Evolutionary conservation across 2,113 vertebrate species (phyloP), one percentile per base, ranked within the genome.

Genomic region (Actenoides hombroni): DNA sequence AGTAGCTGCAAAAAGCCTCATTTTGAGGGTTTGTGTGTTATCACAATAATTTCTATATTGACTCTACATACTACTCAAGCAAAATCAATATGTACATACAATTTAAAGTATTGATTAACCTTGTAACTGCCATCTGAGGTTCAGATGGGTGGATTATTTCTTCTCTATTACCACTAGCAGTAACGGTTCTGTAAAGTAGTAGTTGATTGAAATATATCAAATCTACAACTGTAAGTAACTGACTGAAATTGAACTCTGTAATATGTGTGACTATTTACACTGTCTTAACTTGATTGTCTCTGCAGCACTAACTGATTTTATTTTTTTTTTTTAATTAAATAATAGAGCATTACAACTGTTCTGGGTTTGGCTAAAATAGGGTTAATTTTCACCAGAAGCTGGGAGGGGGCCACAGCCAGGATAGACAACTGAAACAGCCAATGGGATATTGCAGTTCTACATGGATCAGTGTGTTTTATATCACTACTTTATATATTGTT

Each of bases 91-190:
- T 33, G 13, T 63, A 87, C 70, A 71, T 95, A 64, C 64, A 84
- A 88, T 94, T 94, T 94, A 61, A 95, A 90, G 89, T 94, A 96
- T 71, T 86, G 92, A 94, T 95, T 96, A 91, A 78, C 53, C 53
- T 90, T 88, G 69, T 95, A 96, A 92, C 77, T 92, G 73, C 65
- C 51, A 94, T 95, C 61, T 91, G 69, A 86, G 42, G 48, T 70
- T 88, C 71, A 88, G 73, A 70, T 64, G 28, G 26, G 37, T 81
- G 69, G 60, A 56, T 94, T 83, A 61, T 71, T 95, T 86, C 86
- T 86, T 79, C 68, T 92, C 59, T 73, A 28, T 88, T 92, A 79
- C 57, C 31, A 54, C 13, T 35, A 86, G 16, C 60, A 88, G n/a
- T 80, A 93, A 95, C 74, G 18, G 40, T 76, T 86, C 60, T 96